Percentiles rank a stretch among this genome's conserved stretches.
phyloP scores from a whole-genome alignment of 2,797 vertebrate species.

The Ctenosaura bakeri region DNA sequence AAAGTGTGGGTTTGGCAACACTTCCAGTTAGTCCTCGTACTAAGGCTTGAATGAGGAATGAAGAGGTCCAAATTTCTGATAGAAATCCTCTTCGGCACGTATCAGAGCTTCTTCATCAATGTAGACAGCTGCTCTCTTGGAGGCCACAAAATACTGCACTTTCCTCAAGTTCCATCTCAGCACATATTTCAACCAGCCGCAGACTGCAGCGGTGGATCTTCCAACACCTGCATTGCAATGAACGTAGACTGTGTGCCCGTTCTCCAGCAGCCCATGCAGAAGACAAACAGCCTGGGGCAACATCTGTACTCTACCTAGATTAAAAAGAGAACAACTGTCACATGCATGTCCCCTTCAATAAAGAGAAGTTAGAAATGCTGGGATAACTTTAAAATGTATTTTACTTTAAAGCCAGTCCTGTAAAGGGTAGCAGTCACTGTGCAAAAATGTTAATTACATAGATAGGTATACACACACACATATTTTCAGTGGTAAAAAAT shows the following conservation, averaged over 20 bases:
- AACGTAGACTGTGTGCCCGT: slow-evolving; percentile 93
- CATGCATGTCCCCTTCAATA: not conserved
- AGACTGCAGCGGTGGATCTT: slow-evolving; percentile 91
- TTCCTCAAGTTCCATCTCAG: slow-evolving; percentile 91
- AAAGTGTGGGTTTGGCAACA: slow-evolving; percentile 20
- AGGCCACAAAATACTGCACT: slow-evolving; percentile 91
- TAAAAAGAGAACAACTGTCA: slow-evolving; percentile 46
- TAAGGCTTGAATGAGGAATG: slow-evolving; percentile 73
- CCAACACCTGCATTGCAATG: slow-evolving; percentile 98
- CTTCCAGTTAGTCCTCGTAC: slow-evolving; percentile 15
- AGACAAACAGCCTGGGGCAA: slow-evolving; percentile 95
- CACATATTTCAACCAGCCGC: slow-evolving; percentile 93
- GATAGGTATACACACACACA: not conserved
- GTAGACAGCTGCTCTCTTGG: slow-evolving; percentile 90
- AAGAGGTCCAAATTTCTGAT: slow-evolving; percentile 85
- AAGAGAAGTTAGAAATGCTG: not conserved
- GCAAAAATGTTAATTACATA: not conserved
- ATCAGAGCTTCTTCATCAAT: slow-evolving; percentile 93
- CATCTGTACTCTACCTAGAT: slow-evolving; percentile 90
- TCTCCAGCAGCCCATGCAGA: slow-evolving; percentile 91
- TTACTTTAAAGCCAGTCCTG: not conserved
- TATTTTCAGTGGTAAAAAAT: no score
- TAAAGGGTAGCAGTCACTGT: not conserved
- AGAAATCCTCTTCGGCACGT: slow-evolving; percentile 88
- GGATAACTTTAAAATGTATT: not conserved